Evolutionary conservation across 2,888 invertebrate species (phyloP), one percentile per base, ranked within the genome.

Genomic region (Tipula confusa): DNA sequence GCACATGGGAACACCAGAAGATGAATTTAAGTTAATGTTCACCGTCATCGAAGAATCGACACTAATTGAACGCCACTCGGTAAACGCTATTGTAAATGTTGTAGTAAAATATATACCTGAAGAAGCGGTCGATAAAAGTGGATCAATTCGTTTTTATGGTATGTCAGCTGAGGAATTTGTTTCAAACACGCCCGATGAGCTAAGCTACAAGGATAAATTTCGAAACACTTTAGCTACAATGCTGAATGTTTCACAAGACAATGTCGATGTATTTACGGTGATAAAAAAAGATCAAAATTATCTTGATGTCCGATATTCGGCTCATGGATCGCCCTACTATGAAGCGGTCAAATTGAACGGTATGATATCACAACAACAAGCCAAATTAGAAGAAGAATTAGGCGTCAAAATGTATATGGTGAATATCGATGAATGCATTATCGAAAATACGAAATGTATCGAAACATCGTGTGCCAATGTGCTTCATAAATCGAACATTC

Each of bases 261-360:
- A 97, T 88, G 96, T 99, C 0, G 97, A 98, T 87, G 94, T 99
- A 0, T 98, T 99, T 88, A 98, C 98, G 0, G 96, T 98, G 0
- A 92, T 97, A 33, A 92, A 92, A 86, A 93, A 94, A 86, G 92
- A 92, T 85, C 91, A 91, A 84, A 87, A 88, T 11, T 43, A 43
- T 29, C 89, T 97, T 84, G 98, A 98, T 87, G 95, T 98, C 0
- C 91, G 98, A 85, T 98, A 95, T 88, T 95, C 98, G 0, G 98
- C 96, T 0, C 98, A 98, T 87, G 97, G 97, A 0, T 98, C 98
- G 0, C 98, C 98, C 0, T 98, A 97, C 88, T 97, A 97, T 88
- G 93, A 94, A 0, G 92, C 97, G 0, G 96, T 96, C 88, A 95
- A 94, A 87, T 91, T 98, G 7, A 96, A 99, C 87, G 96, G 96